Evolutionary conservation across 2,797 vertebrate genomes (phyloP).

Genomic region (Coluber constrictor): DNA sequence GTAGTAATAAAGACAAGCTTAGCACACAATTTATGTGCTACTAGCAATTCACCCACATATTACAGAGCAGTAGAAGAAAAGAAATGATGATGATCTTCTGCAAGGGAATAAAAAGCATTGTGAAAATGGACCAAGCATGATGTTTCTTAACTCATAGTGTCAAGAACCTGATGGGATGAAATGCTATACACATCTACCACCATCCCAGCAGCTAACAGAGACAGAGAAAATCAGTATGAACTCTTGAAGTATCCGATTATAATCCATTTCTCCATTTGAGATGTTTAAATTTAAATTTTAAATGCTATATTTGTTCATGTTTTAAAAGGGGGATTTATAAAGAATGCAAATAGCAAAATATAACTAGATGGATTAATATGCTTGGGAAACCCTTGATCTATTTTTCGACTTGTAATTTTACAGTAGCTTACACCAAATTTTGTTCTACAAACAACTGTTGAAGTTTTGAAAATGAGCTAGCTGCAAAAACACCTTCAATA

Average conservation of each 20-base stretch:
- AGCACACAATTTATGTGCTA: constrained; percentile 46
- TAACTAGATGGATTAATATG: background rate
- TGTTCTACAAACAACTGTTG: background rate
- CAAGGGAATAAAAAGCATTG: background rate
- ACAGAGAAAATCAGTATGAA: background rate
- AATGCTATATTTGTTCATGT: background rate
- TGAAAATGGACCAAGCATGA: background rate
- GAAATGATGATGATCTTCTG: background rate
- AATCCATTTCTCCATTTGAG: background rate
- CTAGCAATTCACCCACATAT: constrained; percentile 41
- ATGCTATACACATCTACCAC: background rate
- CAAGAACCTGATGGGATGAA: background rate
- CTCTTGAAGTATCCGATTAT: background rate
- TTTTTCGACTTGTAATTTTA: background rate
- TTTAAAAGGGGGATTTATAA: background rate
- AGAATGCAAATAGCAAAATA: background rate
- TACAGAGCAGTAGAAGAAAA: constrained; percentile 21
- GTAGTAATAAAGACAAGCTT: constrained; percentile 57
- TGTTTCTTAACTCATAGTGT: constrained; percentile 3
- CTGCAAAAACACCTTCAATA: background rate
- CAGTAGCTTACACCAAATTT: background rate
- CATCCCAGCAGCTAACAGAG: background rate
- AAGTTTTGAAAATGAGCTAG: background rate
- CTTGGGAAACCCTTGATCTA: background rate
- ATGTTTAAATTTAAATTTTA: background rate